phyloP scores from a whole-genome alignment of 1,140 invertebrate species.

The Liolophura sinensis region DNA sequence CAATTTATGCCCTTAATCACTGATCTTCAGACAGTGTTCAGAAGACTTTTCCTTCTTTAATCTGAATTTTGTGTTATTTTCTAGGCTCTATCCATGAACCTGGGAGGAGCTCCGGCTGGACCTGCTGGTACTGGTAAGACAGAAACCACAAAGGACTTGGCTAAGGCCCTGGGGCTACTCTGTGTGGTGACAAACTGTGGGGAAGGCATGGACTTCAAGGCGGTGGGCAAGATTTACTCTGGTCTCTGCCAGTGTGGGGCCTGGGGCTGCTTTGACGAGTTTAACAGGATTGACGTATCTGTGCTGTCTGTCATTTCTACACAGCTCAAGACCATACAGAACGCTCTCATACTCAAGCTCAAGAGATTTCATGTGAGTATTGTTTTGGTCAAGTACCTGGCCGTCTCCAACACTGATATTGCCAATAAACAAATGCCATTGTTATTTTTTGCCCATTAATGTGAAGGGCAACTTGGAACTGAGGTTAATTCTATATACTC shows the following conservation, averaged over 20 bases:
- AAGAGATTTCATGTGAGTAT: conserved; percentile 71
- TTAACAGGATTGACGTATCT: conserved; percentile 87
- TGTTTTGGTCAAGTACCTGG: background rate
- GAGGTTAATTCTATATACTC: background rate
- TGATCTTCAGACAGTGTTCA: no score
- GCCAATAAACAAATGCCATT: no score
- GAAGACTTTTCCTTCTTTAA: background rate
- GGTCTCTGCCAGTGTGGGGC: conserved; percentile 78
- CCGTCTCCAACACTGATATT: background rate
- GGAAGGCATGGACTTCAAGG: conserved; percentile 86
- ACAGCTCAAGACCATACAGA: conserved; percentile 85
- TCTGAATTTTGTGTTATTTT: conserved; percentile 7
- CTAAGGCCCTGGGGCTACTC: conserved; percentile 82
- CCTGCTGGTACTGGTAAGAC: conserved; percentile 81
- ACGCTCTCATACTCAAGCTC: conserved; percentile 74
- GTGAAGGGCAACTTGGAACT: background rate
- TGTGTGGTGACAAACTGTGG: conserved; percentile 92
- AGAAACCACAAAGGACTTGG: conserved; percentile 87
- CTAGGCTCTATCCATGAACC: conserved; percentile 81
- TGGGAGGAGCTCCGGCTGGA: conserved; percentile 81
- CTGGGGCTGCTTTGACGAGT: conserved; percentile 81
- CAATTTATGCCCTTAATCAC: no score
- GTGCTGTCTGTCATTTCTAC: conserved; percentile 90
- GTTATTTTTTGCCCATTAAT: background rate
- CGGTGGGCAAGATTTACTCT: conserved; percentile 82